These are phyloP conservation scores for Aphidius colemani DNA, from an alignment of 2,888 invertebrate genomes.

Conservation along the genomic window DNA sequence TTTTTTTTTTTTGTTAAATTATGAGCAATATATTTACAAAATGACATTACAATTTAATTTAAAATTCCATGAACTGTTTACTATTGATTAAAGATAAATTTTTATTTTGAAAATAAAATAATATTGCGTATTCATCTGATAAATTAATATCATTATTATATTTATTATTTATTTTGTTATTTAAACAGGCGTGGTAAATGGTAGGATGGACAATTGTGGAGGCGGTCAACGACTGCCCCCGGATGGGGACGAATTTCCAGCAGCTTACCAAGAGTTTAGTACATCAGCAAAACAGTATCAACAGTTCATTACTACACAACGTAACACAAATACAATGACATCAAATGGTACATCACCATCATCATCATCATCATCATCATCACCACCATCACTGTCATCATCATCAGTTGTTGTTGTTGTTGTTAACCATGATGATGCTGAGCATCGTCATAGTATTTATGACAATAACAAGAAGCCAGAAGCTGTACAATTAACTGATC, in stretches of 20 bases:
- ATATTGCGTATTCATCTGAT: background rate
- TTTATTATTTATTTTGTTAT: constrained; percentile 7
- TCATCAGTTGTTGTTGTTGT: constrained; percentile 31
- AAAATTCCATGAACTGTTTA: no score
- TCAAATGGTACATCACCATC: constrained; percentile 24
- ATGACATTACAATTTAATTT: no score
- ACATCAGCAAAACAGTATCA: constrained; percentile 57
- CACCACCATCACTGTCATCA: constrained; percentile 24
- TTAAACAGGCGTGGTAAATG: constrained; percentile 54
- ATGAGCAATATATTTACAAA: background rate
- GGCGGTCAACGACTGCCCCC: constrained; percentile 77
- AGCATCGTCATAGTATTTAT: background rate
- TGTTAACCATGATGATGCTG: no score
- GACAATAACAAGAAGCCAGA: constrained; percentile 4
- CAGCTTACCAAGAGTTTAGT: constrained; percentile 67
- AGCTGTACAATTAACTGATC: constrained; percentile 24
- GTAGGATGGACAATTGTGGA: constrained; percentile 63
- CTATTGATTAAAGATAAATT: no score
- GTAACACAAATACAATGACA: constrained; percentile 28
- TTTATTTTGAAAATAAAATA: background rate
- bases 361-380: constrained; percentile 32
- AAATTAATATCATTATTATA: background rate
- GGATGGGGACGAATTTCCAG: constrained; percentile 82
- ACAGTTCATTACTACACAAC: constrained; percentile 42
- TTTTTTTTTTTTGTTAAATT: background rate